Evolutionary conservation across 2,888 invertebrate genomes (phyloP).

Genomic region (Adela reaumurella): DNA sequence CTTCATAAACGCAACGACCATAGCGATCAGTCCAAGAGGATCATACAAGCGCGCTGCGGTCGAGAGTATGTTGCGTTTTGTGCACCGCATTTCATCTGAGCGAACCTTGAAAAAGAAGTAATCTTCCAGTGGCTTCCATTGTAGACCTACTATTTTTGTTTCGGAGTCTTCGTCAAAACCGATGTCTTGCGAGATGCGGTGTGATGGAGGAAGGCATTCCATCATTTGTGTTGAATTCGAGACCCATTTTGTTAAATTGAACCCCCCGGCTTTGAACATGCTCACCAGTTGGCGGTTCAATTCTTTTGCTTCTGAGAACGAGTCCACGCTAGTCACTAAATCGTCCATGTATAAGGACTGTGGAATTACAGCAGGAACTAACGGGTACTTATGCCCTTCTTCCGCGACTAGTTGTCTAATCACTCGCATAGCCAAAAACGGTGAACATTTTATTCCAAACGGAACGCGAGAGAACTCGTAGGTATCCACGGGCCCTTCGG

Average conservation of each 20-base stretch:
- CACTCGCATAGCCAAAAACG: neutral
- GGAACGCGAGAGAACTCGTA: neutral
- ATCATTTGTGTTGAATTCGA: neutral
- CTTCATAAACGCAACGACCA: conserved; percentile 1
- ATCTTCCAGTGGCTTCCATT: conserved; percentile 1
- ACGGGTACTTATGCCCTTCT: neutral
- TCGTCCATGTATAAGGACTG: neutral
- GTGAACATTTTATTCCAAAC: neutral
- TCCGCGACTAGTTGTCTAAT: neutral
- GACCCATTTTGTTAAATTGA: neutral
- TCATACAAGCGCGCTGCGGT: neutral
- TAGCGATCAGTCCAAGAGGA: conserved; percentile 1
- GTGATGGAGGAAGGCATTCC: neutral
- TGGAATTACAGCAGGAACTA: neutral
- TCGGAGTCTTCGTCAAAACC: neutral
- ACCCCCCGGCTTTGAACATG: no score
- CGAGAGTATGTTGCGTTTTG: conserved; percentile 3
- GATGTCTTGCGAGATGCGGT: neutral
- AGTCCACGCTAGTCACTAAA: neutral
- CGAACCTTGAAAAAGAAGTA: neutral
- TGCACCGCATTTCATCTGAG: neutral
- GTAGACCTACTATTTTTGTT: conserved; percentile 3
- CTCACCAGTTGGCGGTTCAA: neutral
- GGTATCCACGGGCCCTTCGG: neutral
- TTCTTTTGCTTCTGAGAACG: neutral